Base-by-base conservation (phyloP, 2,113 vertebrate genomes). In the Channa maculata region DNA sequence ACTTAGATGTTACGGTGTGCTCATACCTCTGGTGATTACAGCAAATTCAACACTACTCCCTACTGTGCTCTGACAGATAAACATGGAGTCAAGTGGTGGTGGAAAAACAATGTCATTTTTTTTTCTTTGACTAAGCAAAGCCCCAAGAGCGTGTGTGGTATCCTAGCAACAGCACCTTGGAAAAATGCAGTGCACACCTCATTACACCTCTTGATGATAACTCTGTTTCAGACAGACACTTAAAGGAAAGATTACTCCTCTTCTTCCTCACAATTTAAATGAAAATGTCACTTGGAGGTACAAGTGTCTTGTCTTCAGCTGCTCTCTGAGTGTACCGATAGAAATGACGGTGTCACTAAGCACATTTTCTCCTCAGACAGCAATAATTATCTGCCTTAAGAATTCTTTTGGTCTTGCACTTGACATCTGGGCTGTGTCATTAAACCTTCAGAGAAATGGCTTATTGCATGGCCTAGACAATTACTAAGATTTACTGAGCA, bases 151-250 rank as follows among this genome's bases (percentile, higher is more conserved):
- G 4, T 61, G 65, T 46, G 51, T 38, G 38, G 90, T 91, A 86
- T 88, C 87, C 83, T 90, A 88, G 89, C 88, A 91, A 91, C 89
- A 65, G 63, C 65, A 78, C 78, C 72, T 79, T 68, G 59, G 51
- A 65, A 36, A 77, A 71, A 57, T 9, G 71, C 37, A 63, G 43
- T n/a, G 46, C 77, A 76, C 51, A 80, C 62, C 79, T 88, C 80
- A 73, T 53, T 91, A 75, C 71, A 75, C 24, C 50, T 83, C 48
- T 82, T 84, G 49, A 85, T 89, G 84, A 71, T 82, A 75, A 80
- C 67, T 82, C 78, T 37, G 38, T 72, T 53, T 79, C 51, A 71
- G 66, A 71, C 73, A 72, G 74, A 66, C 55, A 67, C 72, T 79
- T 83, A 8, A 48, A 70, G 72, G 50, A 58, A 50, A 68, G 61